Evolutionary conservation across 2,797 vertebrate species (phyloP), one percentile per base, ranked within the genome.

Genomic region (Gymnoscopelus microlampas): DNA sequence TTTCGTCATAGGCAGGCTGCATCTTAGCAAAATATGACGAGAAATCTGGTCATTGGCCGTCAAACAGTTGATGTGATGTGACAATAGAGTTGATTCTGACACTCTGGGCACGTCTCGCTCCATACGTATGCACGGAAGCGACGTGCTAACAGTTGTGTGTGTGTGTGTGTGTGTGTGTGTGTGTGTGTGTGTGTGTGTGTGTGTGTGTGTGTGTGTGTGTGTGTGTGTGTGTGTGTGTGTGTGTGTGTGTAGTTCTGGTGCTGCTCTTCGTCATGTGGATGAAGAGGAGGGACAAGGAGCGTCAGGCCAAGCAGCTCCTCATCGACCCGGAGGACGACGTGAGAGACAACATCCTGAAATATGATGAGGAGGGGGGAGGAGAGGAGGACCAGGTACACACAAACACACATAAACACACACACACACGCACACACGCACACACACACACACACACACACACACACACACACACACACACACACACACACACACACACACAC

Each of bases 281-380:
- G 95, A 96, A 95, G 75, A 93, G 96, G 35, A 89, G 96, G 26
- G 97, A 97, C 76, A 97, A 95, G 70, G 96, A 97, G 79, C 92
- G 96, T 0, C 96, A 96, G 78, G 96, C 96, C 3, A 98, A 98
- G 83, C 96, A 98, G 90, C 93, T 98, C 12, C 95, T 98, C 50
- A 97, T 98, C 0, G 97, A 98, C 89, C 96, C 97, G 0, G 97
- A 97, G 88, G 97, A 98, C 0, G 97, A 98, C 0, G 95, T 98
- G 35, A 87, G 97, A 0, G 97, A 98, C 91, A 98, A 98, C 80
- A 98, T 98, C 80, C 94, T 98, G 44, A 97, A 97, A 81, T 98
- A 98, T 0, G 97, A 98, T 0, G 97, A 98, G 75, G 97, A 97
- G 39, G 97, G 97, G 1, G 97, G 96, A 0, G 97, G 97, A 63